Evolutionary conservation across 2,888 invertebrate genomes (phyloP).

Genomic region (Dasysyrphus albostriatus): DNA sequence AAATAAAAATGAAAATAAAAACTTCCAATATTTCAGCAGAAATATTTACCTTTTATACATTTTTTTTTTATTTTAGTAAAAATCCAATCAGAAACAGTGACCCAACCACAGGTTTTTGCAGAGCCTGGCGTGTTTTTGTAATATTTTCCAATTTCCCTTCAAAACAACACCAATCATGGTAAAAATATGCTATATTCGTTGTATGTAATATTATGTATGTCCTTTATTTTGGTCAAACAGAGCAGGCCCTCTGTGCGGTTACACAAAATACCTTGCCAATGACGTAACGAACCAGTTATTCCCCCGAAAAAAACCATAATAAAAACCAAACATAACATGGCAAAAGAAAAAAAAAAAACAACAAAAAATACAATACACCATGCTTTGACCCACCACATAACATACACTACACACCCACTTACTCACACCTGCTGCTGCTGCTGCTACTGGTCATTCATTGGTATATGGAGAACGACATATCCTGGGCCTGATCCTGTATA

Average conservation of each 20-base stretch:
- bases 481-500: neutral
- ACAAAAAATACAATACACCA: constrained; percentile 45
- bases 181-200: neutral
- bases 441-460: neutral
- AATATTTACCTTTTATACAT: neutral
- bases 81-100: constrained; percentile 57
- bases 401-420: constrained; percentile 21
- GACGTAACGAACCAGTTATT: constrained; percentile 37
- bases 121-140: constrained; percentile 17
- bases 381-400: constrained; percentile 40
- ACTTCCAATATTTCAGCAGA: constrained; percentile 11
- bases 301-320: constrained; percentile 37
- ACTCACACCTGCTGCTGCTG: constrained; percentile 43
- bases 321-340: constrained; percentile 60
- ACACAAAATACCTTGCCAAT: constrained; percentile 39
- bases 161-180: constrained; percentile 58
- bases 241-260: constrained; percentile 33
- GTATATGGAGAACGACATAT: constrained; percentile 18
- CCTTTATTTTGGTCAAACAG: constrained; percentile 22
- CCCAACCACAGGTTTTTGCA: constrained; percentile 34
- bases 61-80: constrained; percentile 17
- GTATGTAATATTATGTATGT: neutral
- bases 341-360: neutral
- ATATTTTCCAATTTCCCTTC: constrained; percentile 63
- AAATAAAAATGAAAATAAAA: neutral